phyloP scores from a whole-genome alignment of 2,113 vertebrate species.

The Felis chaus region DNA sequence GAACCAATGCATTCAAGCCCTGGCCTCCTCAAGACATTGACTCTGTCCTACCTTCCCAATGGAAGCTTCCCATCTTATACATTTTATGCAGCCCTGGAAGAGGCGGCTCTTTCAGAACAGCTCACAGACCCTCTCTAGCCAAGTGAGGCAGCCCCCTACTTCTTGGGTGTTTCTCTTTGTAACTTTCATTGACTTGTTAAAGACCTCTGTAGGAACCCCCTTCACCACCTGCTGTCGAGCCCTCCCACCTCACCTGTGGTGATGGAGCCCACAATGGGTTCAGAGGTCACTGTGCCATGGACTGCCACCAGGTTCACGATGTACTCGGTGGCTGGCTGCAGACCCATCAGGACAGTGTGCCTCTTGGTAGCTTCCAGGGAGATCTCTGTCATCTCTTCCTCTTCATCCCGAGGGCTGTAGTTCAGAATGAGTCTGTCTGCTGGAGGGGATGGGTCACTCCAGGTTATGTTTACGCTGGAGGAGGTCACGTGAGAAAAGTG shows the following conservation, averaged over 20 bases:
- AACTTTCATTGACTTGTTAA: not conserved
- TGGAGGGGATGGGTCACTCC: slow-evolving; percentile 95
- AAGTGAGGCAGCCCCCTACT: not conserved
- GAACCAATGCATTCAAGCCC: not conserved
- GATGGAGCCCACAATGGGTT: slow-evolving; percentile 92
- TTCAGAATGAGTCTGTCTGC: slow-evolving; percentile 93
- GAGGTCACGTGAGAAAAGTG: slow-evolving; percentile 96
- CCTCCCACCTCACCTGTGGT: slow-evolving; percentile 90
- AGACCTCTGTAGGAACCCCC: not conserved
- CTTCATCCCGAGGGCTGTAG: slow-evolving; percentile 87
- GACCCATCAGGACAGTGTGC: slow-evolving; percentile 88
- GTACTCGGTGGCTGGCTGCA: slow-evolving; percentile 93
- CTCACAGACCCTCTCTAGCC: not conserved
- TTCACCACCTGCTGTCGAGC: not conserved
- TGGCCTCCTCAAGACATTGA: not conserved
- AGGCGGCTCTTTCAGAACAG: not conserved
- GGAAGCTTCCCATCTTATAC: not conserved
- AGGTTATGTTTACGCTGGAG: slow-evolving; percentile 92
- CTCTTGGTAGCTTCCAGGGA: slow-evolving; percentile 91
- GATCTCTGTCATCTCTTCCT: slow-evolving; percentile 89
- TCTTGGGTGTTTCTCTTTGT: not conserved
- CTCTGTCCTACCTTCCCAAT: not conserved
- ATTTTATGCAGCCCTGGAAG: not conserved
- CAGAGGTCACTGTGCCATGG: slow-evolving; percentile 90
- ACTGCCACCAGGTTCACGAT: slow-evolving; percentile 93